Evolutionary conservation across 2,888 invertebrate species (phyloP).

Genomic region (Incurvaria masculella): DNA sequence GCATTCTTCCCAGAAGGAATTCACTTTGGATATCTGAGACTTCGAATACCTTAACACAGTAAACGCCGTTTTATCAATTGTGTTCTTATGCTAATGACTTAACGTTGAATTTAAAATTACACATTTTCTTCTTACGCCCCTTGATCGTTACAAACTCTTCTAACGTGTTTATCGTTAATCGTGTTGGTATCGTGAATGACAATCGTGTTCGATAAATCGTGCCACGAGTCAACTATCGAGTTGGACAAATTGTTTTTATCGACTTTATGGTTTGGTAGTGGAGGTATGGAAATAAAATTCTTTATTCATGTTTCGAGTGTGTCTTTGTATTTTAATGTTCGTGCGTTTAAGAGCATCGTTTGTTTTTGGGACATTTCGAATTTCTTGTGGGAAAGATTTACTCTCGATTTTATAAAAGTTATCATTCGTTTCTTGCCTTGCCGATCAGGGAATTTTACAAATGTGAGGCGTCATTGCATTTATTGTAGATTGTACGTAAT

Average conservation of each 20-base stretch:
- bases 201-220: background rate
- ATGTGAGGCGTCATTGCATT: too few species aligned
- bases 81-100: too few species aligned
- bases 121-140: too few species aligned
- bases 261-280: background rate
- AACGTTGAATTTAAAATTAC: too few species aligned
- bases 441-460: too few species aligned
- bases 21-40: too few species aligned
- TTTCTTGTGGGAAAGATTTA: background rate
- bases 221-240: background rate
- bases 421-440: too few species aligned
- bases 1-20: background rate
- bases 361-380: background rate
- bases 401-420: too few species aligned
- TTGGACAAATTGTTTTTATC: background rate
- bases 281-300: background rate
- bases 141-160: too few species aligned
- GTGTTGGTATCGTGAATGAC: background rate
- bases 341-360: background rate
- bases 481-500: too few species aligned
- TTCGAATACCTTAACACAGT: too few species aligned
- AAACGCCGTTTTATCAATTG: too few species aligned
- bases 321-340: background rate
- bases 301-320: background rate
- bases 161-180: background rate